Percentiles rank a stretch among this genome's conserved stretches.
Evolutionary conservation across 2,113 vertebrate species (phyloP).

Genomic region (Ceratotherium simum): DNA sequence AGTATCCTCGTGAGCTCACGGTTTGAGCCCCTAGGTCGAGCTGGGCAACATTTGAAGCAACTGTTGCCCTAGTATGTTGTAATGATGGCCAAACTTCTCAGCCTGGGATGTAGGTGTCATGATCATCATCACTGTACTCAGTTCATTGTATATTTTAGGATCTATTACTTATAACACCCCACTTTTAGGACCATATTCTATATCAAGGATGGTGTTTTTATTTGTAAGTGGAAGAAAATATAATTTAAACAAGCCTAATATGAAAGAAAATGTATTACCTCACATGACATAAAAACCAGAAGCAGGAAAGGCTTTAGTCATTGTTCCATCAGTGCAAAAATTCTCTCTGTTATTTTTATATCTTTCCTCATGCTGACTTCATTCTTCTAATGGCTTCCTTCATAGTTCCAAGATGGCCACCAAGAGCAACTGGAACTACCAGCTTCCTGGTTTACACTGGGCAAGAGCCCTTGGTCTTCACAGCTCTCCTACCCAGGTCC

Average conservation of each 20-base stretch:
- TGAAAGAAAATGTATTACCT: not conserved
- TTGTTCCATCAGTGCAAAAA: not conserved
- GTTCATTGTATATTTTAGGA: not conserved
- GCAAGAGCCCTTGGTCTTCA: not conserved
- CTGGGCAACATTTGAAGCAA: not conserved
- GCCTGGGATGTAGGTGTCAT: not conserved
- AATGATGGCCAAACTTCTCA: not conserved
- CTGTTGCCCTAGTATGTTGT: not conserved
- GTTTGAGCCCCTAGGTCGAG: not conserved
- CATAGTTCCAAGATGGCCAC: not conserved
- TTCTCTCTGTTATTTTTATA: not conserved
- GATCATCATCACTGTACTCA: not conserved
- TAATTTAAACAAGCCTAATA: not conserved
- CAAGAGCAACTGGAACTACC: not conserved
- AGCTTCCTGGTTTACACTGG: not conserved
- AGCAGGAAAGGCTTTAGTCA: not conserved
- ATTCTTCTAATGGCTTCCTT: not conserved
- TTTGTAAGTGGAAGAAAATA: not conserved
- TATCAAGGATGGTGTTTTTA: not conserved
- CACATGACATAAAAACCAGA: not conserved
- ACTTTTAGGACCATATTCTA: not conserved
- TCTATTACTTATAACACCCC: not conserved
- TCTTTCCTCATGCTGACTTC: not conserved
- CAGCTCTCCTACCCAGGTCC: rapidly evolving
- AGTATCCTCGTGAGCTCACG: not conserved